Evolutionary conservation across 1,140 invertebrate genomes (phyloP).

Genomic region (Conus betulinus): DNA sequence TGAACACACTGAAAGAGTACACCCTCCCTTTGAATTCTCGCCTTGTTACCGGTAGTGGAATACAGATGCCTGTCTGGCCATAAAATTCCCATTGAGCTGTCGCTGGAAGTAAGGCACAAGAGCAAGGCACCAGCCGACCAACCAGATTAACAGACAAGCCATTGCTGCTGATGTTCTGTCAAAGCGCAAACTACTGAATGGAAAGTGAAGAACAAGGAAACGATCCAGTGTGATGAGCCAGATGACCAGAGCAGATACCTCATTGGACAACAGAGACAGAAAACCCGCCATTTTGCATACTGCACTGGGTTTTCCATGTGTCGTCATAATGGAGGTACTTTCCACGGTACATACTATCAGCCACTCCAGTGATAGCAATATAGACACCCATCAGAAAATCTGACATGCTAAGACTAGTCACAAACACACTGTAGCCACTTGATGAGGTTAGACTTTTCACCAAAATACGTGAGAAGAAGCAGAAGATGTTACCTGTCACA

Average conservation of each 20-base stretch:
- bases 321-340: not conserved
- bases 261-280: no score
- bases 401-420: conserved; percentile 47
- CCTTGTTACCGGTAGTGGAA: conserved; percentile 48
- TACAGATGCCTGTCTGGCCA: conserved; percentile 27
- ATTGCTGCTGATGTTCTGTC: conserved; percentile 10
- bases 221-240: no score
- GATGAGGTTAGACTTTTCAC: conserved; percentile 35
- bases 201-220: no score
- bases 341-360: conserved; percentile 52
- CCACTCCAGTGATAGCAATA: conserved; percentile 1
- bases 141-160: conserved; percentile 27
- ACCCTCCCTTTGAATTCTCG: conserved; percentile 38
- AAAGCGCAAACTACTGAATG: conserved; percentile 22
- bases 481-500: conserved; percentile 49
- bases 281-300: not conserved
- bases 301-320: conserved; percentile 22
- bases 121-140: conserved; percentile 4
- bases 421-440: conserved; percentile 47
- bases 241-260: no score
- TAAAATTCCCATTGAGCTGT: conserved; percentile 45
- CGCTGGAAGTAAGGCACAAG: conserved; percentile 20
- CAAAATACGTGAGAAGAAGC: conserved; percentile 29
- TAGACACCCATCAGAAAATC: conserved; percentile 38
- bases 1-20: conserved; percentile 50